phyloP scores from a whole-genome alignment of 2,113 vertebrate species.

The Gymnarchus niloticus region DNA sequence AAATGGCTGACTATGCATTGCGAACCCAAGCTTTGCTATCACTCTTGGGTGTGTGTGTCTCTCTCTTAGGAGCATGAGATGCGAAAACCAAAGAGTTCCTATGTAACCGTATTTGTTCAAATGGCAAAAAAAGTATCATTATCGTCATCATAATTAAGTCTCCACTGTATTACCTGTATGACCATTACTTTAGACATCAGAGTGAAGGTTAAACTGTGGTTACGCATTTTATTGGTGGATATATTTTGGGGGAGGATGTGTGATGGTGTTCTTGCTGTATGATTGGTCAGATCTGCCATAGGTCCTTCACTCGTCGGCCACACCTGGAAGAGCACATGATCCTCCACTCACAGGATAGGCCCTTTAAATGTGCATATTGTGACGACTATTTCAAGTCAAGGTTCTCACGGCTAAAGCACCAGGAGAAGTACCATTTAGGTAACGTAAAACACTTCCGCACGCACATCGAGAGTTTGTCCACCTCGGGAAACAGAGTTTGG shows the following conservation, averaged over 20 bases:
- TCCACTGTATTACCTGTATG: neutral
- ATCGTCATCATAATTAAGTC: no score
- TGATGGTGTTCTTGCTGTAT: neutral
- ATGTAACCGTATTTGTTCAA: no score
- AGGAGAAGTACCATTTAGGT: constrained; percentile 95
- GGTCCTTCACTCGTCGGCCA: constrained; percentile 87
- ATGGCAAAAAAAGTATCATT: no score
- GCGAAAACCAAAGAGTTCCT: no score
- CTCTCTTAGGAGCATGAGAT: no score
- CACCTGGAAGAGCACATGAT: constrained; percentile 98
- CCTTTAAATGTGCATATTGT: constrained; percentile 93
- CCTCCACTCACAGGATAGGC: constrained; percentile 90
- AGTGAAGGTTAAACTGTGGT: neutral
- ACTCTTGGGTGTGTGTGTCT: no score
- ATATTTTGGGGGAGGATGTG: neutral
- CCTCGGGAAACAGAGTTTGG: neutral
- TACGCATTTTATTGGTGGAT: neutral
- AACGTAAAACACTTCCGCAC: neutral
- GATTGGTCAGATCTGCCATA: constrained; percentile 79
- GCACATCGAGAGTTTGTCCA: neutral
- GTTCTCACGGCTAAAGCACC: constrained; percentile 91
- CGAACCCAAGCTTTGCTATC: no score
- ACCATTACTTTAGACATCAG: neutral
- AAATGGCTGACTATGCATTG: no score
- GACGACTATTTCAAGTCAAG: constrained; percentile 93